Conservation (phyloP, 2,888 invertebrate species). For the Pollenia angustigena region DNA sequence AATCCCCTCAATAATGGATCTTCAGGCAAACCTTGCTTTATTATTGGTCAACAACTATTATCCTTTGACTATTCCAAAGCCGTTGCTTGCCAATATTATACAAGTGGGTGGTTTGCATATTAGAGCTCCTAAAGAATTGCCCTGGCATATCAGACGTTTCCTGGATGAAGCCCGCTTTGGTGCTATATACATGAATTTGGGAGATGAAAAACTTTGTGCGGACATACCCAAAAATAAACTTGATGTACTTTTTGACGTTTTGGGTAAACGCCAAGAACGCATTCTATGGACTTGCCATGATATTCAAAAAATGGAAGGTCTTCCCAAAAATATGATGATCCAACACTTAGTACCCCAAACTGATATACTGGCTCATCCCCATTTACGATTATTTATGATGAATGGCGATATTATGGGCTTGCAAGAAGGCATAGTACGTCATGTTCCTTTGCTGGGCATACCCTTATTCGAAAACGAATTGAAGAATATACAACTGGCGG, state of each 20-base stretch:
- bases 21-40: constrained; percentile 84
- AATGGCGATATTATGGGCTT: constrained; percentile 84
- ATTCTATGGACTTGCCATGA: constrained; percentile 85
- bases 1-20: constrained; percentile 79
- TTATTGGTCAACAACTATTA: constrained; percentile 85
- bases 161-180: constrained; percentile 84
- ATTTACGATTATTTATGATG: constrained; percentile 83
- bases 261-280: constrained; percentile 82
- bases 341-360: constrained; percentile 85
- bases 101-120: constrained; percentile 86
- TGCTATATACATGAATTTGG: constrained; percentile 84
- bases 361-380: constrained; percentile 85
- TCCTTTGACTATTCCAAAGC: constrained; percentile 84
- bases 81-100: constrained; percentile 84
- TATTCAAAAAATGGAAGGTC: constrained; percentile 79
- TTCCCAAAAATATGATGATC: constrained; percentile 84
- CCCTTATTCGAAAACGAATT: constrained; percentile 84
- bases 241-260: constrained; percentile 81
- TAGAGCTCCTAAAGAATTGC: constrained; percentile 81
- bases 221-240: constrained; percentile 82
- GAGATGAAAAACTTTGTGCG: constrained; percentile 83
- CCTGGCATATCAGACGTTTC: constrained; percentile 83
- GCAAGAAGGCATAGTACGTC: constrained; percentile 84
- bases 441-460: constrained; percentile 84
- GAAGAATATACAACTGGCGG: constrained; percentile 79